Evolutionary conservation across 2,797 vertebrate genomes (phyloP).

Genomic region (Distichodus sexfasciatus): DNA sequence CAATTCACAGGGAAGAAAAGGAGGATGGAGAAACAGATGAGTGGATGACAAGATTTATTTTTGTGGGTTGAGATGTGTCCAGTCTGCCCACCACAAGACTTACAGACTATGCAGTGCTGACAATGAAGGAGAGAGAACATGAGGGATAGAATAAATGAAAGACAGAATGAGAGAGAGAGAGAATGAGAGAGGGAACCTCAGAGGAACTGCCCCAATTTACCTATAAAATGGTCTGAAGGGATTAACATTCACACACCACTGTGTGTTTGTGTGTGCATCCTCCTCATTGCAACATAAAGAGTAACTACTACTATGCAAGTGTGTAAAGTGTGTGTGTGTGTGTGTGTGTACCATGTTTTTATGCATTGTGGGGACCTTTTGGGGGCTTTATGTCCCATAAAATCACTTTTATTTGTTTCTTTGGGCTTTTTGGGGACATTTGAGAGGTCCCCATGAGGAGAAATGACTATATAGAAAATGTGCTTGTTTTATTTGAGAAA

Average conservation of each 20-base stretch:
- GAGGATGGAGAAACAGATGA: neutral
- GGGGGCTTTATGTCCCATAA: no score
- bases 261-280: constrained; percentile 1
- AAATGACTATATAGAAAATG: no score
- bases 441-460: no score
- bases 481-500: no score
- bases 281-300: no score
- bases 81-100: neutral
- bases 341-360: neutral
- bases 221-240: constrained; percentile 73
- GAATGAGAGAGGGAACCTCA: constrained; percentile 38
- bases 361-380: no score
- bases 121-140: neutral
- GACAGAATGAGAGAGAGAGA: neutral
- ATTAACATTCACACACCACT: constrained; percentile 33
- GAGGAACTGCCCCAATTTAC: constrained; percentile 74
- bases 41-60: neutral
- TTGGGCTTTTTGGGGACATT: no score
- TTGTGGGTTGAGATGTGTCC: neutral
- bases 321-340: neutral
- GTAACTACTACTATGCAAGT: no score
- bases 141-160: neutral
- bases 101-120: neutral
- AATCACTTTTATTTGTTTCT: no score
- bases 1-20: neutral